Percentiles rank a stretch among this genome's conserved stretches.
These are phyloP conservation scores for Drosophila differens DNA, from an alignment of 2,888 invertebrate genomes.

Conservation along the genomic window DNA sequence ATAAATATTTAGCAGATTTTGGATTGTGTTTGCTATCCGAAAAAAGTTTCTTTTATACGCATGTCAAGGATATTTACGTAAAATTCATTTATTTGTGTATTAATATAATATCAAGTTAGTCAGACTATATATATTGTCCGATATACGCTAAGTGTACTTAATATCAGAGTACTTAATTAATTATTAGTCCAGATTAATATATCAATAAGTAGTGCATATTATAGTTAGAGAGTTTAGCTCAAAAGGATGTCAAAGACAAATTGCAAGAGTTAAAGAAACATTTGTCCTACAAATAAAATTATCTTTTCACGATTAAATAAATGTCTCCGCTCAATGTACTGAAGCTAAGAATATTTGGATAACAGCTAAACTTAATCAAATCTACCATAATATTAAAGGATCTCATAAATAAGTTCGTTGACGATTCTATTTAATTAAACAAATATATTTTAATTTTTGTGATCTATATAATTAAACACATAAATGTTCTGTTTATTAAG, in stretches of 20 bases:
- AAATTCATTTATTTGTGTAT: neutral
- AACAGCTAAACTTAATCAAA: neutral
- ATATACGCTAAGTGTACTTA: neutral
- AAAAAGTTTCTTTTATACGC: neutral
- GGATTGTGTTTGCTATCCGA: neutral
- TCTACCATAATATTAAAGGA: neutral
- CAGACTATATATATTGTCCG: too few species aligned
- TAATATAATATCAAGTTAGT: neutral
- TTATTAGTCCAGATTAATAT: neutral
- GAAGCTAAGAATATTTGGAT: neutral
- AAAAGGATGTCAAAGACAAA: neutral
- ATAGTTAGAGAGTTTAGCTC: neutral
- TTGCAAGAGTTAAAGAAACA: neutral
- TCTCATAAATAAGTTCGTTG: neutral
- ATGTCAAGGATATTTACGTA: neutral
- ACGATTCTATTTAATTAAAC: neutral
- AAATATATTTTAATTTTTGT: neutral
- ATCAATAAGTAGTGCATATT: neutral
- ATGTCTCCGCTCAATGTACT: neutral
- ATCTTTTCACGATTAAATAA: neutral
- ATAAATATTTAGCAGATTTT: neutral
- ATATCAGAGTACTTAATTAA: neutral
- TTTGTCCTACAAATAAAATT: rapidly evolving
- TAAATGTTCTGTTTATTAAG: neutral
- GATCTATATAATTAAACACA: neutral